These are phyloP conservation scores for Chymomyza procnemis DNA, from an alignment of 2,888 invertebrate species.

Conservation along the genomic window DNA sequence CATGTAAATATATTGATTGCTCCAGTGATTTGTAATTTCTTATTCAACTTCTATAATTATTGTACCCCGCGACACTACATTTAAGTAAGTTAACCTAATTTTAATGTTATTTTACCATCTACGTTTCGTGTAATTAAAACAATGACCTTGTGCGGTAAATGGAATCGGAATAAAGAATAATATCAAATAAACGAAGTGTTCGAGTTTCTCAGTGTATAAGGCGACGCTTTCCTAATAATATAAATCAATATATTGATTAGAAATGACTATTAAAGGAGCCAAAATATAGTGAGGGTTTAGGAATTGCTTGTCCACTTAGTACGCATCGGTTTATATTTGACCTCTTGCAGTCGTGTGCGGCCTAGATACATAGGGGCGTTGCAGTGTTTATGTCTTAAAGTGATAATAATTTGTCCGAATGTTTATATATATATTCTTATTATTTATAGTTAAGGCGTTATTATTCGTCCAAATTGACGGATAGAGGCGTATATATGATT, in stretches of 20 bases:
- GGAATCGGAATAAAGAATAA: constrained; percentile 12
- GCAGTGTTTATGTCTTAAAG: too few species aligned
- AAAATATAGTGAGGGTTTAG: constrained; percentile 7
- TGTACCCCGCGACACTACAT: too few species aligned
- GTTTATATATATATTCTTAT: too few species aligned
- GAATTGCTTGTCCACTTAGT: not conserved
- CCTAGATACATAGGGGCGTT: not conserved
- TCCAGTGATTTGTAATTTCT: too few species aligned
- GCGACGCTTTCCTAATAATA: constrained; percentile 9
- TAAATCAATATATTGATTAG: constrained; percentile 62
- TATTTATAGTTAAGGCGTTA: too few species aligned
- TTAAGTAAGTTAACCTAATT: constrained; percentile 13
- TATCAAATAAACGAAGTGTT: constrained; percentile 19
- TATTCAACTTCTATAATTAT: too few species aligned
- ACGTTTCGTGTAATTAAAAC: not conserved
- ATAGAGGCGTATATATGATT: too few species aligned
- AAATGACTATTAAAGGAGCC: constrained; percentile 15
- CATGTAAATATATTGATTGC: too few species aligned
- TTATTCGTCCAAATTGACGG: too few species aligned
- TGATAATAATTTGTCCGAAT: too few species aligned
- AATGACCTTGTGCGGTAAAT: constrained; percentile 37
- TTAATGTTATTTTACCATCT: constrained; percentile 20
- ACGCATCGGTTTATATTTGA: not conserved
- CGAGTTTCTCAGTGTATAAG: constrained; percentile 31
- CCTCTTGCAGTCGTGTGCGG: not conserved